A percentile compares a stretch with the other conserved stretches of the same genome.
Evolutionary conservation across 2,797 vertebrate species (phyloP).

Genomic region (Mormyrops attenuatus): DNA sequence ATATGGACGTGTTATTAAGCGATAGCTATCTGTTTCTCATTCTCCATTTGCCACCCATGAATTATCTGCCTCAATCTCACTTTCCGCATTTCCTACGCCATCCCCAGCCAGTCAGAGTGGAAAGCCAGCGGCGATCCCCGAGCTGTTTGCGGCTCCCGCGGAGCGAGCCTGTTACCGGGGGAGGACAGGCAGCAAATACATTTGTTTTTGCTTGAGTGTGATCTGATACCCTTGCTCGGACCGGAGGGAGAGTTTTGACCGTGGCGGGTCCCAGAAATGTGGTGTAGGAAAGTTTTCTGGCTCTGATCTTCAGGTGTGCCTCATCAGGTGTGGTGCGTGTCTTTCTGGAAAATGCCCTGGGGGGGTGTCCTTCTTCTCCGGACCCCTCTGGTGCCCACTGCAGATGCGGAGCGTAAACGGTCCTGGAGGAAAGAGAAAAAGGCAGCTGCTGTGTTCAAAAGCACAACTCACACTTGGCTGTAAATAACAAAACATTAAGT

Average conservation of each 20-base stretch:
- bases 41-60: constrained; percentile 38
- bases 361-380: background rate
- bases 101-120: background rate
- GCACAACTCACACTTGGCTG: background rate
- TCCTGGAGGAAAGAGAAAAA: background rate
- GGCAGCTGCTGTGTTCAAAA: background rate
- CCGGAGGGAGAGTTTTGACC: background rate
- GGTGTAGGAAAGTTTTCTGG: background rate
- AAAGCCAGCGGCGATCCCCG: background rate
- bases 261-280: background rate
- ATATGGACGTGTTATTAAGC: constrained; percentile 28
- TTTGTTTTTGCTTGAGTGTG: background rate
- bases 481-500: background rate
- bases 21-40: constrained; percentile 42
- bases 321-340: background rate
- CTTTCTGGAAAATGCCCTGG: background rate
- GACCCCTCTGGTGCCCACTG: background rate
- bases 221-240: background rate
- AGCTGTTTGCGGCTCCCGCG: background rate
- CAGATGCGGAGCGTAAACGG: background rate
- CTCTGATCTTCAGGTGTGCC: background rate
- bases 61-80: constrained; percentile 39
- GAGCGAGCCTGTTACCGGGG: background rate
- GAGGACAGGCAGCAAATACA: background rate
- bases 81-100: constrained; percentile 39